Conservation (phyloP, 2,888 invertebrate genomes). For the Nephrotoma guestfalica region DNA sequence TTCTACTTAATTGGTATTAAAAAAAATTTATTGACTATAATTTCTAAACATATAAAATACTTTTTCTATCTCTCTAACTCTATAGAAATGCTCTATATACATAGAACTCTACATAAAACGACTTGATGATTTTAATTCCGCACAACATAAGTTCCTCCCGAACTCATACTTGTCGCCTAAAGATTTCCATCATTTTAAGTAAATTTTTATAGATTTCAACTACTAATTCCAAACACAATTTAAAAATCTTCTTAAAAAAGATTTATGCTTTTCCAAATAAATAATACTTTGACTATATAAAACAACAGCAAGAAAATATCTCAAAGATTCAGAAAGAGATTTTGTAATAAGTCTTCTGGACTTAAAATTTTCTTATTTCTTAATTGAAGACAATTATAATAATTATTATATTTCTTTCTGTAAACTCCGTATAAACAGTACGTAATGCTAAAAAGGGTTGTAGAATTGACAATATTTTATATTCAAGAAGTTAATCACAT, state of each 20-base stretch:
- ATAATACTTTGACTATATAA: background rate
- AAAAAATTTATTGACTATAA: background rate
- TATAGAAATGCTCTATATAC: background rate
- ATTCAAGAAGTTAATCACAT: background rate
- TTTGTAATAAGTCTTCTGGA: background rate
- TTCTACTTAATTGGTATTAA: slow-evolving; percentile 30
- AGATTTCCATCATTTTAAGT: background rate
- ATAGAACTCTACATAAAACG: background rate
- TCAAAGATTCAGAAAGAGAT: background rate
- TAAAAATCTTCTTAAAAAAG: background rate
- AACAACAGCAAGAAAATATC: background rate
- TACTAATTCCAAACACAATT: background rate
- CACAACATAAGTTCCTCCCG: background rate
- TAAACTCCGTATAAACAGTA: background rate
- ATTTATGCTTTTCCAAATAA: background rate
- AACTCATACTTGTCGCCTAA: background rate
- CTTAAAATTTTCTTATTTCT: background rate
- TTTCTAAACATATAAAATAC: background rate
- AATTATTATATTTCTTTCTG: background rate
- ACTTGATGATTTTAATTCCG: background rate
- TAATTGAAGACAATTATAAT: background rate
- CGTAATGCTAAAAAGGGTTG: background rate
- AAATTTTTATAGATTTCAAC: background rate
- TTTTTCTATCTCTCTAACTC: background rate
- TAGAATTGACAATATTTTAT: background rate